Conservation (phyloP, 2,113 vertebrate genomes). For the Phalacrocorax carbo region DNA sequence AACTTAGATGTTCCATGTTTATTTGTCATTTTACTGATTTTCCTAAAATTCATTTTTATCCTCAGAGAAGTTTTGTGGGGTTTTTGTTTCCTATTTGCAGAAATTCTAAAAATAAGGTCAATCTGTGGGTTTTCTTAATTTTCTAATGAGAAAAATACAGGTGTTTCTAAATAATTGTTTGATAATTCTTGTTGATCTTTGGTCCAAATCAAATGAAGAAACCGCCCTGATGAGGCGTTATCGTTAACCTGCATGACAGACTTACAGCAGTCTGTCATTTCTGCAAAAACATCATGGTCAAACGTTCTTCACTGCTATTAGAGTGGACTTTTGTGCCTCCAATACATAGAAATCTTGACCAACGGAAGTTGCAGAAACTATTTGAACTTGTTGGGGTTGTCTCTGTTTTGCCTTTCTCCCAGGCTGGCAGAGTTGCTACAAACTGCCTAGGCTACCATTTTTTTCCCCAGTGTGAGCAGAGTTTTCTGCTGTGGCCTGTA, state of each 20-base stretch:
- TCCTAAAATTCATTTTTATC: neutral
- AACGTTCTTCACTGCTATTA: neutral
- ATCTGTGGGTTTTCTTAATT: neutral
- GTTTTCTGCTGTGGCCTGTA: neutral
- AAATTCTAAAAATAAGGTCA: neutral
- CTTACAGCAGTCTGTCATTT: neutral
- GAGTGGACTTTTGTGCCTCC: neutral
- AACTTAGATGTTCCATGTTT: neutral
- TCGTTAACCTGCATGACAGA: neutral
- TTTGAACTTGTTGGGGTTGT: neutral
- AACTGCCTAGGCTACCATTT: rapidly evolving
- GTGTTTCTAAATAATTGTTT: neutral
- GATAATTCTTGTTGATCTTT: neutral
- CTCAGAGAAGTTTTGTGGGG: neutral
- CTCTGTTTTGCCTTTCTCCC: neutral
- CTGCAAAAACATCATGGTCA: neutral
- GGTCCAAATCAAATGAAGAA: neutral
- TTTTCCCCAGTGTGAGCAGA: neutral
- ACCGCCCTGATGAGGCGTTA: neutral
- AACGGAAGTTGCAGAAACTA: neutral
- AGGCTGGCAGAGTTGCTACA: neutral
- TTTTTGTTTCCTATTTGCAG: neutral
- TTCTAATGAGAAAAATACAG: neutral
- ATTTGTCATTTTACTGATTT: neutral
- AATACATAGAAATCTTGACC: neutral